A percentile compares a stretch with the other conserved stretches of the same genome.
These are phyloP conservation scores for Tangara arthus DNA, from an alignment of 2,797 vertebrate species.

Conservation along the genomic window DNA sequence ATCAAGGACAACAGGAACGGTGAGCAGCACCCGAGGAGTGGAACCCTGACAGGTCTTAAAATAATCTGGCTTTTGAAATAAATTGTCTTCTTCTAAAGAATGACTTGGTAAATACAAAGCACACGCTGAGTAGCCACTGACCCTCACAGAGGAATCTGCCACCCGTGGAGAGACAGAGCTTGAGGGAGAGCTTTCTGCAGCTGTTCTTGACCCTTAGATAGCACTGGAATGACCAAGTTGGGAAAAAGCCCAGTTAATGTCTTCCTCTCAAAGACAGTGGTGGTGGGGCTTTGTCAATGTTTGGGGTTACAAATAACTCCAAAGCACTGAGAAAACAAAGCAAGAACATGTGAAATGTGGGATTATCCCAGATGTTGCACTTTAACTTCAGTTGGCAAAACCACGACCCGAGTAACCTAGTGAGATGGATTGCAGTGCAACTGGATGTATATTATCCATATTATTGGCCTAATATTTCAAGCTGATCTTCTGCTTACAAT, in stretches of 20 bases:
- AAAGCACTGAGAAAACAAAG: conserved; percentile 18
- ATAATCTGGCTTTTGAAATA: neutral
- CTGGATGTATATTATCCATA: conserved; percentile 71
- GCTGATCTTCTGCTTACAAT: conserved; percentile 73
- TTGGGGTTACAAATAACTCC: neutral
- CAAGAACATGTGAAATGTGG: conserved; percentile 22
- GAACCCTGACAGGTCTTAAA: neutral
- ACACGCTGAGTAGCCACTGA: neutral
- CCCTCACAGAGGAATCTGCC: neutral
- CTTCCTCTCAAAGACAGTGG: neutral
- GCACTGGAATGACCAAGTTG: neutral
- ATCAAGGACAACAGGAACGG: neutral
- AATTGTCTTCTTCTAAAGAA: neutral
- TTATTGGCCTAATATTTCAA: conserved; percentile 75
- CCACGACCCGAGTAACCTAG: conserved; percentile 32
- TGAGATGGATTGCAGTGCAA: conserved; percentile 67
- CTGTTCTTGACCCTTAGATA: neutral
- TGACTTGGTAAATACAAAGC: neutral
- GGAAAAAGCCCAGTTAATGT: neutral
- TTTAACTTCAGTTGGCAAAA: conserved; percentile 55
- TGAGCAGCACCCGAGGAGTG: neutral
- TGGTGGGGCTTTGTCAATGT: neutral
- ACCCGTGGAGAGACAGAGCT: neutral
- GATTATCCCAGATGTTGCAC: conserved; percentile 59
- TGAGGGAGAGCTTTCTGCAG: neutral